Conservation (phyloP, 2,888 invertebrate species). For the Crematogaster levior region DNA sequence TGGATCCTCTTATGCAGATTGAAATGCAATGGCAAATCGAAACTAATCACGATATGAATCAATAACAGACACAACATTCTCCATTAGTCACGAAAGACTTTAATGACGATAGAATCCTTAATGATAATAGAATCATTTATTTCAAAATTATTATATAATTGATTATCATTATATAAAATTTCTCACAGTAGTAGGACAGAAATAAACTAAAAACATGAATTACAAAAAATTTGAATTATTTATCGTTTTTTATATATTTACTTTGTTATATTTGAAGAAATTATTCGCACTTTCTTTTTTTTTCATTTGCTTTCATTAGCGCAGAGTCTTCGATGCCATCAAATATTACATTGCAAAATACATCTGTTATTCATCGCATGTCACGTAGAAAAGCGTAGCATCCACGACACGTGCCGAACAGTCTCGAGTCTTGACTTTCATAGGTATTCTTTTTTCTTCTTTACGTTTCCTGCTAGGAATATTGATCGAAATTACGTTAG, state of each 20-base stretch:
- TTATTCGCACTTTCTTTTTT: not conserved
- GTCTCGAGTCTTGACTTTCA: conserved; percentile 33
- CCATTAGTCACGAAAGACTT: not conserved
- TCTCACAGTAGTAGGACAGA: not conserved
- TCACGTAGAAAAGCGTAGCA: conserved; percentile 43
- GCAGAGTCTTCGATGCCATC: not conserved
- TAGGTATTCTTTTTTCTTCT: conserved; percentile 5
- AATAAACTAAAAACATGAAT: not conserved
- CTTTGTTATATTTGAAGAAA: not conserved
- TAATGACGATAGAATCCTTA: too few relatives aligned
- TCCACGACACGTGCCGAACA: conserved; percentile 34
- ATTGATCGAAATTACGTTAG: conserved; percentile 42
- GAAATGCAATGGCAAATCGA: not conserved
- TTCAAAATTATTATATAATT: not conserved
- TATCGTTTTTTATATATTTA: not conserved
- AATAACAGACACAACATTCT: not conserved
- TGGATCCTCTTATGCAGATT: not conserved
- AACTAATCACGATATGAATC: not conserved
- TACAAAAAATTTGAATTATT: not conserved
- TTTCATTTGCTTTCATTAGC: not conserved
- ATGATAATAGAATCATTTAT: too few relatives aligned
- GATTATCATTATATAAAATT: not conserved
- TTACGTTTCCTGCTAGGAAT: conserved; percentile 31
- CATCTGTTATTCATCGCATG: conserved; percentile 38
- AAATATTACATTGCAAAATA: conserved; percentile 26